Evolutionary conservation across 2,888 invertebrate genomes (phyloP), one percentile per base, ranked within the genome.

Genomic region (Philhelius pedissequus): DNA sequence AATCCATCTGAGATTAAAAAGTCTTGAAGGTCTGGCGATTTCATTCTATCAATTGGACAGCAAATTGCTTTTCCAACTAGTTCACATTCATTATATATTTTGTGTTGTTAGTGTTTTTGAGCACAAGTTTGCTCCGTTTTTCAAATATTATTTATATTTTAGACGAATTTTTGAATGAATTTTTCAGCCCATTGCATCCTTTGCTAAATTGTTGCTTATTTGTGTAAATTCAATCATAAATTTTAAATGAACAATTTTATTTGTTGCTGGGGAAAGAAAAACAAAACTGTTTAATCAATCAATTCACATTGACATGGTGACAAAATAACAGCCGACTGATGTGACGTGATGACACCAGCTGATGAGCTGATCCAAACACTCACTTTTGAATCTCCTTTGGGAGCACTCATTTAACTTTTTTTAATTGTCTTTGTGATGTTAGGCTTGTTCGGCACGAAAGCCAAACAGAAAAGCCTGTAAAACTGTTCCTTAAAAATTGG

Each of bases 291-390:
- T 43, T 7, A 48, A 68, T 58, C 66, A 62, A 74, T 73, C 13
- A 27, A 54, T 9, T 27, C 22, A 52, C 52, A 60, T 74, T 27
- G 38, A 62, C 75, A 64, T 30, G 30, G 27, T 66, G 76, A 70
- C 56, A 76, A 69, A 64, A 64, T 71, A 71, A 77, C 70, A 71
- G 43, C 38, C 13, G 45, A 52, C 48, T 13, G 20, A n/a, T n/a
- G 32, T 54, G 43, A 64, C 71, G 70, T 81, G 70, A 66, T 77
- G 77, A 81, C 71, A 77, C 58, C 64, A 81, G 77, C 66, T 77
- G 81, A 81, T 20, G 32, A 56, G 35, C 20, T 56, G 20, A 54
- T 18, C 32, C 9, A 54, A 32, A 18, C 18, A 18, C 20, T 30
- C 30, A 2, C 18, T 54, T 27, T 32, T 32, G 13, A 1, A 52